Percentiles rank a stretch among this genome's conserved stretches.
Evolutionary conservation across 2,888 invertebrate genomes (phyloP).

Genomic region (Rhimphoctona megacephalus): DNA sequence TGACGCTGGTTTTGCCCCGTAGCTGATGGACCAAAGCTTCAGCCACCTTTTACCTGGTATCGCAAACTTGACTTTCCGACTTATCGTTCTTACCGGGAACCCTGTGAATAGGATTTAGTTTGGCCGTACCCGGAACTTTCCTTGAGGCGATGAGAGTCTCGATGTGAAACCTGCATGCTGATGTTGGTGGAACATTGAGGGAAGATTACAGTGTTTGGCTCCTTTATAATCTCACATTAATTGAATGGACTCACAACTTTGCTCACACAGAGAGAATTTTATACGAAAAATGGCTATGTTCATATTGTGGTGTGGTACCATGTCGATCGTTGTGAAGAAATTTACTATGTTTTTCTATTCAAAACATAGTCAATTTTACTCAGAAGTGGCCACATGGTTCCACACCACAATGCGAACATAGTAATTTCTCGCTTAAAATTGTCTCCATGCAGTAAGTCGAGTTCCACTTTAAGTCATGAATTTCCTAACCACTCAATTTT

Average conservation of each 20-base stretch:
- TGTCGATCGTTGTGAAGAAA: no score
- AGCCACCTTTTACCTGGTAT: conserved; percentile 62
- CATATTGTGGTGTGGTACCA: no score
- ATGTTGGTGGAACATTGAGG: not conserved
- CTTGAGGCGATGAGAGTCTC: not conserved
- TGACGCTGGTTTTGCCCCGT: conserved; percentile 54
- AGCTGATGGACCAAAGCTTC: conserved; percentile 48
- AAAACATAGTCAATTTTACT: no score
- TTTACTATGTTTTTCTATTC: no score
- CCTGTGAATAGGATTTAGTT: conserved; percentile 10
- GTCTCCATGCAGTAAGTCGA: no score
- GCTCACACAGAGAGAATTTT: no score
- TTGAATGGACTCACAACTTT: not conserved
- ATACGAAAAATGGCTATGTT: no score
- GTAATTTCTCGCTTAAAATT: no score
- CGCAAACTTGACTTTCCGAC: conserved; percentile 70
- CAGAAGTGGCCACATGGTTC: no score
- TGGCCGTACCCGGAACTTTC: conserved; percentile 19
- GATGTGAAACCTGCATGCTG: not conserved
- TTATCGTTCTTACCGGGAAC: conserved; percentile 51
- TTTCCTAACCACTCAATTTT: not conserved
- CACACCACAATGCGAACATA: no score
- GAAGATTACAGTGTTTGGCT: not conserved
- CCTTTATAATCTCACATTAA: not conserved
- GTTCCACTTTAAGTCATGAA: not conserved